These are phyloP conservation scores for Lemur catta DNA, from an alignment of 2,797 vertebrate genomes.

Conservation along the genomic window DNA sequence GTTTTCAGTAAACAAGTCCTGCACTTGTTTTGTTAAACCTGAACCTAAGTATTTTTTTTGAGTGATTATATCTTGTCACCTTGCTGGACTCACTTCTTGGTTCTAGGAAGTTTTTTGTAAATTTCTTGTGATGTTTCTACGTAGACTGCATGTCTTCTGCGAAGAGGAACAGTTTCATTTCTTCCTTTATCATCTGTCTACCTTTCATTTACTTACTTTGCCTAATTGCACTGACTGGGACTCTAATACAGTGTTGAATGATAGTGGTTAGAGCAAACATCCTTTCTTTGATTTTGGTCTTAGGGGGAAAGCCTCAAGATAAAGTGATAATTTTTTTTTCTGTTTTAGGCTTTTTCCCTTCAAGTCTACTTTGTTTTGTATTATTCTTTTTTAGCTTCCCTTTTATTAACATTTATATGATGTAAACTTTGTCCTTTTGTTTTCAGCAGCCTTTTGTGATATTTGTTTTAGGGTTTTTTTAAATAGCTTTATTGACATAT, in stretches of 20 bases:
- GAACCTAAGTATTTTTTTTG: background rate
- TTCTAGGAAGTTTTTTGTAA: background rate
- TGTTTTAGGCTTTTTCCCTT: background rate
- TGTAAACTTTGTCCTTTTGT: background rate
- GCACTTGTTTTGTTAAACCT: background rate
- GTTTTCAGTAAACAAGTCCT: background rate
- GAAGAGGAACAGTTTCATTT: background rate
- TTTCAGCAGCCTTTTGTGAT: background rate
- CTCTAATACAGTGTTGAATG: background rate
- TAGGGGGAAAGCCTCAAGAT: background rate
- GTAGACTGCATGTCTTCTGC: background rate
- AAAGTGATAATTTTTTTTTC: background rate
- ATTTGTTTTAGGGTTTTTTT: background rate
- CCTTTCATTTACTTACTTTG: background rate
- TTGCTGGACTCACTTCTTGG: background rate
- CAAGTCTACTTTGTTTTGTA: background rate
- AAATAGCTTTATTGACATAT: background rate
- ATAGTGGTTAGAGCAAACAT: background rate
- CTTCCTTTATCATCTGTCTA: background rate
- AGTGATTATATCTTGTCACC: background rate
- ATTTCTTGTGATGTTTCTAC: background rate
- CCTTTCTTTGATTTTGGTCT: background rate
- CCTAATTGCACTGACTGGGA: background rate
- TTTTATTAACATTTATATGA: background rate
- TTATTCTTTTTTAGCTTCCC: background rate